Base-by-base conservation (phyloP, 2,797 vertebrate genomes). In the Enteromius thamalakanensis region DNA sequence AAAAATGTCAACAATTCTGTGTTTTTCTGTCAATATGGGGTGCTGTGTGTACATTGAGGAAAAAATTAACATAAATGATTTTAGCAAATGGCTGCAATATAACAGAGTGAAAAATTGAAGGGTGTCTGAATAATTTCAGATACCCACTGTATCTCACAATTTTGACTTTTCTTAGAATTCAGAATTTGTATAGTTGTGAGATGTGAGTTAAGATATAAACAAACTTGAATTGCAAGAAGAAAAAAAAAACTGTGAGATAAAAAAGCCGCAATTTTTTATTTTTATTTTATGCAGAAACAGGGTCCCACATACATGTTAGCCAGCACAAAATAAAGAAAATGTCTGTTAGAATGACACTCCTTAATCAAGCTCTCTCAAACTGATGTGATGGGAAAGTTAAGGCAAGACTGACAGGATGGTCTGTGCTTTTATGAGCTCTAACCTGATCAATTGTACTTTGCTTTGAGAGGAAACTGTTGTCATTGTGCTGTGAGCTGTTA, bases 391-490 rank as follows among this genome's bases (percentile, higher is more conserved):
- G 23, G 26, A 62, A 45, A 1, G 1, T 26, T 60, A 60, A 70
- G 9, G 11, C 17, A 42, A 32, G 51, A 49, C 51, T 49, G 79
- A 60, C 79, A 72, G 55, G 79, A 62, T 81, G 29, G 42, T 42
- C 19, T 81, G 26, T 17, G 26, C 26, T n/a, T 75, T 81, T 42
- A 75, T 67, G 58, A 75, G 80, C 6, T 75, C n/a, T 68, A 77
- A 47, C 32, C 74, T 32, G 37, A 69, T 58, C 32, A 76, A 3
- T 77, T 62, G 60, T 60, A 89, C 53, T 14, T 19, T 72, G 55
- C 80, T 81, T 70, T 60, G 40, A 84, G 58, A 40, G 85, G 84
- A 88, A 87, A 37, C 69, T 0, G 29, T 40, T 70, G 76, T 71
- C 81, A 81, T 60, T 81, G 84, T 64, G 40, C 60, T 51, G 67